Percentiles rank a stretch among this genome's conserved stretches.
phyloP scores from a whole-genome alignment of 2,113 vertebrate species.

The Rhinopomastus cyanomelas region DNA sequence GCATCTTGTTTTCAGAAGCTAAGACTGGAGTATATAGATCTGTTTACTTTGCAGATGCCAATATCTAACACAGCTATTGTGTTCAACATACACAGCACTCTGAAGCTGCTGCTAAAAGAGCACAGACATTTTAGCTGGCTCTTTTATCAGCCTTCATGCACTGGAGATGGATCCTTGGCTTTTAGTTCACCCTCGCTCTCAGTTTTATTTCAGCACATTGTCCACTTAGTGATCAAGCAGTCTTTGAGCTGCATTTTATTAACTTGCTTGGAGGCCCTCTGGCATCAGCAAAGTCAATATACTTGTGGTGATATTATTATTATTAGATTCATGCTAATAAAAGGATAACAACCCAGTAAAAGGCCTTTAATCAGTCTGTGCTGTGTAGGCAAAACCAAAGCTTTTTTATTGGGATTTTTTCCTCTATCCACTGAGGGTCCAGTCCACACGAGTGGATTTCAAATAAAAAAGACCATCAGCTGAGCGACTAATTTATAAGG shows the following conservation, averaged over 20 bases:
- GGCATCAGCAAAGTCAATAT: slow-evolving; percentile 61
- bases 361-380: slow-evolving; percentile 58
- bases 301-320: slow-evolving; percentile 66
- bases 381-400: slow-evolving; percentile 47
- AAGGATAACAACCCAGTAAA: slow-evolving; percentile 56
- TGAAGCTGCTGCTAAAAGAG: slow-evolving; percentile 29
- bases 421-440: background rate
- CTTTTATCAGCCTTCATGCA: background rate
- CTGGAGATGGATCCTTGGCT: slow-evolving; percentile 18
- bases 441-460: background rate
- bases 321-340: slow-evolving; percentile 63
- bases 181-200: slow-evolving; percentile 41
- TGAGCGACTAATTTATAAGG: slow-evolving; percentile 25
- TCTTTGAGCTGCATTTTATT: slow-evolving; percentile 51
- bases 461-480: background rate
- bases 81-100: slow-evolving; percentile 14
- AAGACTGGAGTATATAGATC: background rate
- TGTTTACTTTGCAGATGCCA: slow-evolving; percentile 48
- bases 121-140: slow-evolving; percentile 35
- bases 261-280: slow-evolving; percentile 51
- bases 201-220: slow-evolving; percentile 55
- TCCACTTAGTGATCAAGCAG: slow-evolving; percentile 52
- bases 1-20: slow-evolving; percentile 53
- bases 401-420: background rate
- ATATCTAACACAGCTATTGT: slow-evolving; percentile 44